Evolutionary conservation across 2,113 vertebrate genomes (phyloP).

Genomic region (Lepisosteus oculatus): DNA sequence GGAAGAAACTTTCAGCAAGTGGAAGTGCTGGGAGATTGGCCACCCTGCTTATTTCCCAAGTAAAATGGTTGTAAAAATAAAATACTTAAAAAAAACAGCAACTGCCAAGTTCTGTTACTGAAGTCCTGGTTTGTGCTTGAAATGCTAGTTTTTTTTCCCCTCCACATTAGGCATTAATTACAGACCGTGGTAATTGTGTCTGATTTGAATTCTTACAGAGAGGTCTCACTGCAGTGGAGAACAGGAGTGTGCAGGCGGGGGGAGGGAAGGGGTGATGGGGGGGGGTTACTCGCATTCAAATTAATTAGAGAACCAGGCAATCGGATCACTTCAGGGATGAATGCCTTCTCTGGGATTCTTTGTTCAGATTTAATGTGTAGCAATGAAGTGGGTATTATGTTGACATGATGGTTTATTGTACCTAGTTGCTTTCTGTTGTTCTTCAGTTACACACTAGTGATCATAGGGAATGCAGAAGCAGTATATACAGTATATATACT

Average conservation of each 20-base stretch:
- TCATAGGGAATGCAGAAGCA: neutral
- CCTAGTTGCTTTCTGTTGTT: too few species aligned
- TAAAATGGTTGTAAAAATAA: neutral
- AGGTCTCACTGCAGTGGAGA: slow-evolving; percentile 6
- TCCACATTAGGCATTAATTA: slow-evolving; percentile 13
- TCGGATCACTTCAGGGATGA: neutral
- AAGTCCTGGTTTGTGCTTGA: slow-evolving; percentile 4
- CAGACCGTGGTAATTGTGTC: slow-evolving; percentile 13
- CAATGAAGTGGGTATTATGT: neutral
- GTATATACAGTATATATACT: neutral
- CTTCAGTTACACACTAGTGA: neutral
- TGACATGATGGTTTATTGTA: too few species aligned
- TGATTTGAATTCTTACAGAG: slow-evolving; percentile 13
- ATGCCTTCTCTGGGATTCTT: neutral
- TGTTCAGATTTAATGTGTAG: neutral
- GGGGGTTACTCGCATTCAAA: neutral
- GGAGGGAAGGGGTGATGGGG: too few species aligned
- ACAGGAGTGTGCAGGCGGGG: neutral
- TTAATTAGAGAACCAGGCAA: slow-evolving; percentile 15
- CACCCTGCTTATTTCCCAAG: neutral
- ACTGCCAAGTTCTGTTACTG: neutral
- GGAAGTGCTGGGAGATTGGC: neutral
- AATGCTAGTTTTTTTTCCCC: neutral
- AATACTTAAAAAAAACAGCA: slow-evolving; percentile 7
- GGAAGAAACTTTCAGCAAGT: too few species aligned